Evolutionary conservation across 2,113 vertebrate species (phyloP).

Genomic region (Collichthys lucidus): DNA sequence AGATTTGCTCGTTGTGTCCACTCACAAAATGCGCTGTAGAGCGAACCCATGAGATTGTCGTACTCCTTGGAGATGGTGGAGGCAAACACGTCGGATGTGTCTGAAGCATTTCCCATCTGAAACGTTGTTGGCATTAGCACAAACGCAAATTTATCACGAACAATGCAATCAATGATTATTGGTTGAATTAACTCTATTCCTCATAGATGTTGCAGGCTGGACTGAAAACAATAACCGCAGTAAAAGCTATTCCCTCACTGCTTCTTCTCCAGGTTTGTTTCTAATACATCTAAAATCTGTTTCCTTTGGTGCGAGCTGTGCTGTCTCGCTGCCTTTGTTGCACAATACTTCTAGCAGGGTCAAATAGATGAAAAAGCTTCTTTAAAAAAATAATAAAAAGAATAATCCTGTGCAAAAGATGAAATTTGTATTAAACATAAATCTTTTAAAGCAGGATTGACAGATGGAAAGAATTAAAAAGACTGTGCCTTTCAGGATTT

Average conservation of each 20-base stretch:
- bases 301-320: neutral
- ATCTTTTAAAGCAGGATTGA: constrained; percentile 31
- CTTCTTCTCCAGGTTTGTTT: neutral
- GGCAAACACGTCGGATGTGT: constrained; percentile 74
- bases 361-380: constrained; percentile 38
- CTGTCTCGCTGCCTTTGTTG: neutral
- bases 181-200: neutral
- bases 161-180: neutral
- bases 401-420: constrained; percentile 50
- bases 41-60: constrained; percentile 86
- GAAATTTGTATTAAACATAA: constrained; percentile 27
- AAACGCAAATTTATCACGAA: neutral
- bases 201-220: neutral
- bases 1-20: neutral
- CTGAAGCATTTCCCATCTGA: constrained; percentile 87
- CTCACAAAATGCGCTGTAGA: constrained; percentile 88
- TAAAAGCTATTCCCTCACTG: neutral
- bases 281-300: neutral
- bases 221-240: neutral
- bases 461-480: constrained; percentile 47
- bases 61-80: constrained; percentile 86
- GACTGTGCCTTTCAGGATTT: constrained; percentile 49
- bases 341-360: neutral
- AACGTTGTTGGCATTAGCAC: constrained; percentile 27
- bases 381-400: neutral